phyloP scores from a whole-genome alignment of 2,113 vertebrate species.

The Clarias magur region DNA sequence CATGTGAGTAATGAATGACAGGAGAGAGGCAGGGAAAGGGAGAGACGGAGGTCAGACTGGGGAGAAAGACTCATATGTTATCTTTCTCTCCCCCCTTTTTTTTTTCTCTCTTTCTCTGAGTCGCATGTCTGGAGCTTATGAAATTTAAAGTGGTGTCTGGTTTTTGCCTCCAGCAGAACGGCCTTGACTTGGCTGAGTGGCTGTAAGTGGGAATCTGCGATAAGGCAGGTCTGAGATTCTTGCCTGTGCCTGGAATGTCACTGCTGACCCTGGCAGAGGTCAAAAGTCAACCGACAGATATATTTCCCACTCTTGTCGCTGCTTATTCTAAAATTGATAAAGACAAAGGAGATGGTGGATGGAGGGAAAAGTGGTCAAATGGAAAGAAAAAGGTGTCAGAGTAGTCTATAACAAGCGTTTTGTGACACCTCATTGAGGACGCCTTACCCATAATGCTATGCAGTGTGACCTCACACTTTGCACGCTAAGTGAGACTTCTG shows the following conservation, averaged over 20 bases:
- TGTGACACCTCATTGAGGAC: conserved; percentile 51
- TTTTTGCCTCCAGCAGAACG: conserved; percentile 61
- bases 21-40: conserved; percentile 41
- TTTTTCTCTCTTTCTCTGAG: conserved; percentile 27
- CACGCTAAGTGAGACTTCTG: conserved; percentile 30
- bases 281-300: conserved; percentile 59
- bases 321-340: conserved; percentile 57
- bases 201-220: conserved; percentile 58
- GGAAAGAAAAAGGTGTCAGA: conserved; percentile 38
- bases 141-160: conserved; percentile 67
- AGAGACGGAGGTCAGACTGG: conserved; percentile 43
- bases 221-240: conserved; percentile 54
- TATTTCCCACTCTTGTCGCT: conserved; percentile 52
- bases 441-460: conserved; percentile 46
- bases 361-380: conserved; percentile 25
- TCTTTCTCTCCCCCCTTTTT: conserved; percentile 46
- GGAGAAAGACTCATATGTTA: conserved; percentile 53
- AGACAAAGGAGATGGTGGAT: conserved; percentile 42
- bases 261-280: conserved; percentile 59
- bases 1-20: conserved; percentile 63
- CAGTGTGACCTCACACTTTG: conserved; percentile 51
- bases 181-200: conserved; percentile 60
- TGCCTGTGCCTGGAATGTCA: conserved; percentile 34
- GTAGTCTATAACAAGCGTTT: conserved; percentile 49
- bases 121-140: conserved; percentile 61